Conservation (phyloP, 2,888 invertebrate genomes). For the Nineta flava region DNA sequence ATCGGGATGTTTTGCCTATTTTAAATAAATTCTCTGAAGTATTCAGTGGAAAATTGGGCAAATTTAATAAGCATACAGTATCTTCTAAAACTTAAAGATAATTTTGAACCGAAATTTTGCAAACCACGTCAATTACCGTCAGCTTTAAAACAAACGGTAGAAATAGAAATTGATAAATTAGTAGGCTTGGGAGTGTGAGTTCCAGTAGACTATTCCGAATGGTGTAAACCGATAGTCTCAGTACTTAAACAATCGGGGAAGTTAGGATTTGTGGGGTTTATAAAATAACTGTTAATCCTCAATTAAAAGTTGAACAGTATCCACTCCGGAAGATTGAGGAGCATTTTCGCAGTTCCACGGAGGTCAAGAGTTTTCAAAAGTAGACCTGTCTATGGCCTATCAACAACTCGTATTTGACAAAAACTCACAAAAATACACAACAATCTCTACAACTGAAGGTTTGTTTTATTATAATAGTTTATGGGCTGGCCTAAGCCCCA, state of each 20-base stretch:
- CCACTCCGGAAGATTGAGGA: slow-evolving; percentile 14
- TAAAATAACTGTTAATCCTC: slow-evolving; percentile 14
- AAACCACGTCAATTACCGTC: no score
- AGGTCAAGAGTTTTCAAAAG: slow-evolving; percentile 14
- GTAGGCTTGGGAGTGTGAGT: slow-evolving; percentile 11
- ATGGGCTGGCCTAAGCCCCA: slow-evolving; percentile 22
- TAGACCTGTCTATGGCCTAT: slow-evolving; percentile 10
- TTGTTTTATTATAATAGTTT: slow-evolving; percentile 20
- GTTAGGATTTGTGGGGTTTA: slow-evolving; percentile 17
- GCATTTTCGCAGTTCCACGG: slow-evolving; percentile 12
- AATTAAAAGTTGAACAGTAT: slow-evolving; percentile 13
- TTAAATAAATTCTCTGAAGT: slow-evolving; percentile 7
- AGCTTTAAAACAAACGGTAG: slow-evolving; percentile 10
- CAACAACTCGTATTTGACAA: slow-evolving; percentile 10
- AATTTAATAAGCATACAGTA: slow-evolving; percentile 10
- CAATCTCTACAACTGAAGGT: slow-evolving; percentile 16
- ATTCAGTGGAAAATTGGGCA: slow-evolving; percentile 8
- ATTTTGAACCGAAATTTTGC: slow-evolving; percentile 13
- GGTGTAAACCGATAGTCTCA: slow-evolving; percentile 21
- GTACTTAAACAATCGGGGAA: slow-evolving; percentile 15
- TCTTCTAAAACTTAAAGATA: no score
- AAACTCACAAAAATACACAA: slow-evolving; percentile 9
- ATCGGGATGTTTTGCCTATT: slow-evolving; percentile 3
- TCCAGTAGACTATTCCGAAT: slow-evolving; percentile 15
- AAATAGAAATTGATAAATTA: slow-evolving; percentile 12